Evolutionary conservation across 2,888 invertebrate species (phyloP).

Genomic region (Polyploca ridens): DNA sequence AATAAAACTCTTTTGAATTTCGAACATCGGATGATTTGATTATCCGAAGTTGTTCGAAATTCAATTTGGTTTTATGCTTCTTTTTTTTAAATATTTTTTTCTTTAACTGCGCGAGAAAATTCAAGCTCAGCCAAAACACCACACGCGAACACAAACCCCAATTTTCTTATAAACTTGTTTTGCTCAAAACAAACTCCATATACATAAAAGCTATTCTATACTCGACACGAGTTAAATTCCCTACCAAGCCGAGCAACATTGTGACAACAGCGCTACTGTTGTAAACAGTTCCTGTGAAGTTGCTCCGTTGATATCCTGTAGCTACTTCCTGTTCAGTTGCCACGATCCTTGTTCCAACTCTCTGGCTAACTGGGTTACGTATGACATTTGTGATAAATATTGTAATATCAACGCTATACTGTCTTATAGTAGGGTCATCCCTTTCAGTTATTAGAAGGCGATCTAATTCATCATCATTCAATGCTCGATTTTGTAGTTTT

Average conservation of each 20-base stretch:
- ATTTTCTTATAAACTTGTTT: not conserved
- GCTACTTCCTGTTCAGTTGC: constrained; percentile 56
- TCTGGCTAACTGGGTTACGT: constrained; percentile 47
- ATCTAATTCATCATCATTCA: no score
- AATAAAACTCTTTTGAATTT: no score
- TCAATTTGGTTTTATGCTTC: no score
- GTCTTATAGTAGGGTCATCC: no score
- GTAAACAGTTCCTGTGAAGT: constrained; percentile 53
- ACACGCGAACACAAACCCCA: not conserved
- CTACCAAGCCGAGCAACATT: constrained; percentile 19
- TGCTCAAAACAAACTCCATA: not conserved
- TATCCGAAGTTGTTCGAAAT: no score
- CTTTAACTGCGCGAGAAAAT: no score
- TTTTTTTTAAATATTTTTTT: no score
- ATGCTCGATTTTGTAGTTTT: no score
- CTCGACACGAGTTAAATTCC: not conserved
- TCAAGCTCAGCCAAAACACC: not conserved
- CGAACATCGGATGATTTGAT: no score
- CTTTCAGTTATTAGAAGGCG: no score
- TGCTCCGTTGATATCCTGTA: constrained; percentile 62
- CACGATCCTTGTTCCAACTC: constrained; percentile 42
- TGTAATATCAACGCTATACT: not conserved
- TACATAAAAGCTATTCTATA: not conserved
- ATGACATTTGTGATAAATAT: constrained; percentile 23
- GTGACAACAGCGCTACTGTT: constrained; percentile 33